These are phyloP conservation scores for Melanotaenia nigrans DNA, from an alignment of 2,797 vertebrate genomes.

Conservation along the genomic window DNA sequence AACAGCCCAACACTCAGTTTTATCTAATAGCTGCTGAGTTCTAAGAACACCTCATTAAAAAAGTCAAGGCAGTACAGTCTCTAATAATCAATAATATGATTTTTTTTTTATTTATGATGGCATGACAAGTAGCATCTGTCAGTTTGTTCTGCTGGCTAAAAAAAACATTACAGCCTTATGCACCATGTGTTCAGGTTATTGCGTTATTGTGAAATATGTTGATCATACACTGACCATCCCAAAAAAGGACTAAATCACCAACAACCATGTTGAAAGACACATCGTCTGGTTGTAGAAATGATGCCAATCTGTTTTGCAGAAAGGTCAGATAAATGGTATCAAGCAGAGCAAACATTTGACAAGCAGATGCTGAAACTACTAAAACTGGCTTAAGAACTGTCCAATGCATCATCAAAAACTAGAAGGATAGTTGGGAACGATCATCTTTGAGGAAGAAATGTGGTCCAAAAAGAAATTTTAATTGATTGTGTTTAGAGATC, in stretches of 20 bases:
- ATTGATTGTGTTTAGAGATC: too few species aligned
- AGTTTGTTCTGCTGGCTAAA: neutral
- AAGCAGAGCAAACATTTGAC: too few species aligned
- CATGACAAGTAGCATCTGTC: neutral
- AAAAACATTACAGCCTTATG: neutral
- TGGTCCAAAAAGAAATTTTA: too few species aligned
- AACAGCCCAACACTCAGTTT: constrained; percentile 61
- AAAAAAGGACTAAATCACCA: too few species aligned
- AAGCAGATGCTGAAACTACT: too few species aligned
- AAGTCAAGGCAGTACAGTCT: neutral
- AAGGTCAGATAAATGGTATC: neutral
- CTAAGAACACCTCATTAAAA: neutral
- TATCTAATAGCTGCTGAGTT: constrained; percentile 41
- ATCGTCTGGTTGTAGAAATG: neutral
- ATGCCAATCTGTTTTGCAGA: neutral
- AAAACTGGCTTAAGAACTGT: too few species aligned
- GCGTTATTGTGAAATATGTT: too few species aligned
- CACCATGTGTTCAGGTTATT: neutral
- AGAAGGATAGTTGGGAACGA: too few species aligned
- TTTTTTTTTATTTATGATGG: neutral
- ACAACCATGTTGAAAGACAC: neutral
- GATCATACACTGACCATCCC: too few species aligned
- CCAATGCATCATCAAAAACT: too few species aligned
- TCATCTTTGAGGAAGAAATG: too few species aligned
- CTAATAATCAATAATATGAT: neutral